Conservation (phyloP, 2,113 vertebrate genomes). For the Jacana jacana region DNA sequence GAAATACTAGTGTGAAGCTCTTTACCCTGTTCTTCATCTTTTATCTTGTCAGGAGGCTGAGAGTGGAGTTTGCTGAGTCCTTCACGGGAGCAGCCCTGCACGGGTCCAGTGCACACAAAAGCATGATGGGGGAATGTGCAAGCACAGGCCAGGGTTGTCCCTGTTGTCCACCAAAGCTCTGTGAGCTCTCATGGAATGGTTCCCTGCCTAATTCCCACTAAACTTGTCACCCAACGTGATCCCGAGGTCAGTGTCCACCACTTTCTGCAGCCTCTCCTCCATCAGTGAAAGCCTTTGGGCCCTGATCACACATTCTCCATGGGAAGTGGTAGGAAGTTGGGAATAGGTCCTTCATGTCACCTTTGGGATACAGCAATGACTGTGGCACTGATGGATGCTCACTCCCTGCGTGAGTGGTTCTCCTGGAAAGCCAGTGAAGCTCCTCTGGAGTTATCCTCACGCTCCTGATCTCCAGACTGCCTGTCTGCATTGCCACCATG, state of each 20-base stretch:
- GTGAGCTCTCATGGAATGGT: background rate
- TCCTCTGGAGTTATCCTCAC: background rate
- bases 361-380: background rate
- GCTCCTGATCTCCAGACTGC: background rate
- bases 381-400: rapidly evolving
- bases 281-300: rapidly evolving
- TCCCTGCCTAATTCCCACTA: background rate
- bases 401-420: background rate
- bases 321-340: background rate
- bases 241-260: no score
- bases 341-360: background rate
- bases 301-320: rapidly evolving
- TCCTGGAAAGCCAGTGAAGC: background rate
- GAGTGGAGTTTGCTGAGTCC: background rate
- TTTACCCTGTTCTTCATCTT: background rate
- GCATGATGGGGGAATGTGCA: rapidly evolving
- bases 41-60: background rate
- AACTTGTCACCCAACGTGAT: rapidly evolving
- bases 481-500: rapidly evolving
- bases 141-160: background rate
- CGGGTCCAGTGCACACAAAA: background rate
- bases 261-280: background rate
- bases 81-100: rapidly evolving
- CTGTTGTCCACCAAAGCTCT: background rate
- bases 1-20: background rate